phyloP scores from a whole-genome alignment of 2,888 invertebrate genomes.

The Ophion costatus region DNA sequence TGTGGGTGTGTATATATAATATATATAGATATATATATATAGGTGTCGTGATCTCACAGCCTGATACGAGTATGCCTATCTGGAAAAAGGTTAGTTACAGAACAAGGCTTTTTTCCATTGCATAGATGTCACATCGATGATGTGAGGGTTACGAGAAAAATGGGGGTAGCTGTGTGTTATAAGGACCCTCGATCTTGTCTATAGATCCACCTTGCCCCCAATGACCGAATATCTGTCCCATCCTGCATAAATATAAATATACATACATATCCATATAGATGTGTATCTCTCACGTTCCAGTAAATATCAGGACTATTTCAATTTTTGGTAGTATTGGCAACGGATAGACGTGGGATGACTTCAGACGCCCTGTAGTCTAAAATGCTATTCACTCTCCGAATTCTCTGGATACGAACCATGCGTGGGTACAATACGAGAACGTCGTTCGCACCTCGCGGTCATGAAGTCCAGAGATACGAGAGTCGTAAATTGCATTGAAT shows the following conservation, averaged over 20 bases:
- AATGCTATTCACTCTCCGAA: constrained; percentile 26
- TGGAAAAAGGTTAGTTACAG: no score
- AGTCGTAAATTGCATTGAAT: not conserved
- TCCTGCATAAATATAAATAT: no score
- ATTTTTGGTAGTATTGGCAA: constrained; percentile 80
- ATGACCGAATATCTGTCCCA: no score
- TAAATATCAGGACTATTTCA: constrained; percentile 81
- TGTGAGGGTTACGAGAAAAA: no score
- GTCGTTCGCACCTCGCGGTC: not conserved
- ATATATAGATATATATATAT: no score
- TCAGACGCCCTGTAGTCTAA: constrained; percentile 63
- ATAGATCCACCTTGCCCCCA: no score
- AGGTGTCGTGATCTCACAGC: not conserved
- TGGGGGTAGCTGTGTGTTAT: no score
- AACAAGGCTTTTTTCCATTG: no score
- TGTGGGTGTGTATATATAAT: no score
- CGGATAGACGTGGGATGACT: constrained; percentile 77
- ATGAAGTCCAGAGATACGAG: not conserved
- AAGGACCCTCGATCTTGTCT: no score
- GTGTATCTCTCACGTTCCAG: constrained; percentile 66
- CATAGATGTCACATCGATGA: no score
- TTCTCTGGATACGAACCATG: not conserved
- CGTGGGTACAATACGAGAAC: not conserved
- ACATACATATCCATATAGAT: no score
- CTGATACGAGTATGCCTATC: not conserved